Percentiles rank a stretch among this genome's conserved stretches.
Evolutionary conservation across 2,797 vertebrate species (phyloP).

Genomic region (Glossophaga mutica): DNA sequence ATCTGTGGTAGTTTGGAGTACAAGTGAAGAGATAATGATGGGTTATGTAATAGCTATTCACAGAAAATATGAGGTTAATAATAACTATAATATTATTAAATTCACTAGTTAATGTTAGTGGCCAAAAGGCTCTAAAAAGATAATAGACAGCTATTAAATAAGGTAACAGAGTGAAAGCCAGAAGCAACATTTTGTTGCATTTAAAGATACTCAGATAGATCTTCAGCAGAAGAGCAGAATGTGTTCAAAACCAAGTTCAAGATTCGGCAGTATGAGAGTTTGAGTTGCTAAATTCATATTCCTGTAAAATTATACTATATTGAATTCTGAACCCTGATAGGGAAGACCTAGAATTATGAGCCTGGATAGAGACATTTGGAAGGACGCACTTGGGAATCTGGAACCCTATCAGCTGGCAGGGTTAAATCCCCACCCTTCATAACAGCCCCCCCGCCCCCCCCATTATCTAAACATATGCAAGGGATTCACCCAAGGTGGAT

Average conservation of each 20-base stretch:
- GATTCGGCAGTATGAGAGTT: not conserved
- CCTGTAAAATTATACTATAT: not conserved
- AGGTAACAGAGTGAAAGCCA: not conserved
- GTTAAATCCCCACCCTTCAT: not conserved
- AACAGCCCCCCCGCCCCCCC: fast-evolving
- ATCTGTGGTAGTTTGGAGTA: not conserved
- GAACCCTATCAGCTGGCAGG: not conserved
- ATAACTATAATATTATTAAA: not conserved
- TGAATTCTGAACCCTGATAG: not conserved
- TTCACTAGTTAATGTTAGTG: not conserved
- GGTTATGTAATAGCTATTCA: not conserved
- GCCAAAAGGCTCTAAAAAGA: not conserved
- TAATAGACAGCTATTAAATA: not conserved
- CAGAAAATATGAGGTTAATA: not conserved
- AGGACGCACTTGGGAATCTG: not conserved
- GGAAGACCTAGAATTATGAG: not conserved
- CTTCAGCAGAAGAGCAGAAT: not conserved
- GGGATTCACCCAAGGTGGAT: not conserved
- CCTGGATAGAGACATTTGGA: not conserved
- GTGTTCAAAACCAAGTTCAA: not conserved
- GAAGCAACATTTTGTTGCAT: not conserved
- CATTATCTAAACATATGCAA: not conserved
- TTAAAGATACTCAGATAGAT: not conserved
- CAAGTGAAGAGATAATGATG: not conserved
- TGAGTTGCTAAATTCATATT: not conserved